Conservation (phyloP, 2,797 vertebrate genomes). For the Huso huso region DNA sequence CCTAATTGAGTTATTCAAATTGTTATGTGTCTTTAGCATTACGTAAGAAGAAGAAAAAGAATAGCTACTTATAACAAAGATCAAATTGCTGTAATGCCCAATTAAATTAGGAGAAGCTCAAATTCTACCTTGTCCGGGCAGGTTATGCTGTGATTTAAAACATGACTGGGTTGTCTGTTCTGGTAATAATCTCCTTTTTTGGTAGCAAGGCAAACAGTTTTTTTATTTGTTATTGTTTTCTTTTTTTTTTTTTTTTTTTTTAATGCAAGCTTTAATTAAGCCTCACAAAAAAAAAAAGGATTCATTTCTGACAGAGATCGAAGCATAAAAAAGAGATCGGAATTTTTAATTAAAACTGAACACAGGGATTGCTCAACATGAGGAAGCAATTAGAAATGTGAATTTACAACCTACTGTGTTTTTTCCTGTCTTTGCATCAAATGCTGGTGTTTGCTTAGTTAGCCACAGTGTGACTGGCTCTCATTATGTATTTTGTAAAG, state of each 20-base stretch:
- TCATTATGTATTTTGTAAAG: constrained; percentile 39
- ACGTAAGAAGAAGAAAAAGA: no score
- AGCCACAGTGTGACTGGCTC: constrained; percentile 29
- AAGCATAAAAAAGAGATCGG: constrained; percentile 28
- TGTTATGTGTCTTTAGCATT: no score
- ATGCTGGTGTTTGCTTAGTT: constrained; percentile 30
- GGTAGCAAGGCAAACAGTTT: no score
- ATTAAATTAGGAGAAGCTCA: constrained; percentile 11
- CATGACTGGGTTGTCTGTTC: background rate
- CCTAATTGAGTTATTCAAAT: no score
- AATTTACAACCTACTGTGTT: constrained; percentile 47
- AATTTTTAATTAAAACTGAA: constrained; percentile 53
- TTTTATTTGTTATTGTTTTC: background rate
- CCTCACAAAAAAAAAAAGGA: background rate
- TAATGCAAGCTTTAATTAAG: constrained; percentile 1
- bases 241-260: background rate
- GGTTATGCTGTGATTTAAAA: constrained; percentile 4
- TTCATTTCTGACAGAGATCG: constrained; percentile 19
- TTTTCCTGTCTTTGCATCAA: constrained; percentile 33
- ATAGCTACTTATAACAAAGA: no score
- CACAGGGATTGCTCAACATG: constrained; percentile 47
- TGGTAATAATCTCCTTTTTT: no score
- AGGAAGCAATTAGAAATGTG: constrained; percentile 52
- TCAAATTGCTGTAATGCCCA: no score
- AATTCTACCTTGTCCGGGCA: constrained; percentile 6